Base-by-base conservation (phyloP, 2,888 invertebrate genomes). In the Drosophila emarginata region DNA sequence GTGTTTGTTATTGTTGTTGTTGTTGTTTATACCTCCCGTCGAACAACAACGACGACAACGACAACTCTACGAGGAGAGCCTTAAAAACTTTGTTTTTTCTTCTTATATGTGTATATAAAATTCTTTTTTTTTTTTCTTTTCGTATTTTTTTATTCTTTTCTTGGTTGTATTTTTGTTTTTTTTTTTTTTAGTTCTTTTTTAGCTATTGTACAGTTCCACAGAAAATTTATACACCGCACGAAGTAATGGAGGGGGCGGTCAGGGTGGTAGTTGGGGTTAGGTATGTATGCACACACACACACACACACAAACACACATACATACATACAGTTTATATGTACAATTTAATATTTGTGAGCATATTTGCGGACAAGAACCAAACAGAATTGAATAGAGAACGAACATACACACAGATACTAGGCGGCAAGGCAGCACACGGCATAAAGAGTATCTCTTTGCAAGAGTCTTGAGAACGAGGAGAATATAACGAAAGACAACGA, bases 221-320 rank as follows among this genome's bases (percentile, higher is more conserved):
- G 82, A 87, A 82, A 85, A 82, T 85, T 76, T 87, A 87, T 82
- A 87, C 85, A 87, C 77, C 84, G 85, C 87, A 84, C 81, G 71
- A 69, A 72, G 56, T 18, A 53, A 60, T 40, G 61, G 45, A 66
- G 45, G 37, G 53, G 63, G 52, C n/a, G 39, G 64, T 23, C 14
- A n/a, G n/a, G 70, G 61, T 36, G 57, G 57, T 26, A 18, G 23
- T 50, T 50, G 50, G 52, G 53, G 53, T 50, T 45, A 32, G 53
- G 64, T 21, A 51, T 58, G 23, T 39, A 59, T 50, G 36, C 36
- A 54, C 54, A 50, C 58, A 64, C 15, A 40, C 15, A 37, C 37
- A 37, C 37, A 37, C 6, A 28, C 6, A 28, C 6, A 6, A 4
- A 32, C 4, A 32, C 2, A 32, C 9, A 32, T 11, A 45, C 3